Base-by-base conservation (phyloP, 2,888 invertebrate genomes). In the Bhutanitis thaidina region DNA sequence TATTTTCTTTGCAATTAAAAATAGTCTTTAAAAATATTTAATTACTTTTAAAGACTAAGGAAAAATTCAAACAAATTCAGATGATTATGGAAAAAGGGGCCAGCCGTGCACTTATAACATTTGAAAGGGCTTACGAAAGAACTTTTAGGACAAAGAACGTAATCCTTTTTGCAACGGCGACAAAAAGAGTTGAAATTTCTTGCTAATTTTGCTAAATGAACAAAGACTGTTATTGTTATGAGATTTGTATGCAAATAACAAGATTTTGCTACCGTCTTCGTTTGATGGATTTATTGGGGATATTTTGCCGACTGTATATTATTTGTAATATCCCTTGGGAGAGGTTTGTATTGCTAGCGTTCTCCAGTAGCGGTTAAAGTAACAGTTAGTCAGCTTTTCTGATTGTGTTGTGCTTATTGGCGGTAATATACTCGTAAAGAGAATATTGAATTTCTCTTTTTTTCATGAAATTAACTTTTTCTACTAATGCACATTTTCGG, bases 201-300 rank as follows among this genome's bases (percentile, higher is more conserved):
- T 68, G 72, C 69, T 71, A 65, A 73, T 72, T 68, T 69, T 62
- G 40, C 15, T 56, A 53, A 60, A 53, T 60, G 70, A 69, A 80
- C 80, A 84, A 81, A 74, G 69, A 64, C 57, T 55, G 60, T 61
- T 67, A 71, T 82, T 86, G 81, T 84, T 66, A 58, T 59, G 53
- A 62, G 71, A 73, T 71, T 79, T 86, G 85, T 86, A 86, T 87
- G 87, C 85, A 87, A 88, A 86, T 88, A 88, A 87, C 74, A 81
- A 76, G 80, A 86, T 86, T 83, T 79, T 58, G 87, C 89, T 89
- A 88, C 89, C 72, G 83, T 77, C 67, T 61, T 54, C 56, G 50
- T 70, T 72, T 76, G 71, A 74, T 61, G 65, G 70, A 74, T 71
- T 77, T 81, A 74, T 75, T 73, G 67, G 58, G 52, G 51, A 61